Evolutionary conservation across 2,797 vertebrate species (phyloP).

Genomic region (Takifugu rubripes): DNA sequence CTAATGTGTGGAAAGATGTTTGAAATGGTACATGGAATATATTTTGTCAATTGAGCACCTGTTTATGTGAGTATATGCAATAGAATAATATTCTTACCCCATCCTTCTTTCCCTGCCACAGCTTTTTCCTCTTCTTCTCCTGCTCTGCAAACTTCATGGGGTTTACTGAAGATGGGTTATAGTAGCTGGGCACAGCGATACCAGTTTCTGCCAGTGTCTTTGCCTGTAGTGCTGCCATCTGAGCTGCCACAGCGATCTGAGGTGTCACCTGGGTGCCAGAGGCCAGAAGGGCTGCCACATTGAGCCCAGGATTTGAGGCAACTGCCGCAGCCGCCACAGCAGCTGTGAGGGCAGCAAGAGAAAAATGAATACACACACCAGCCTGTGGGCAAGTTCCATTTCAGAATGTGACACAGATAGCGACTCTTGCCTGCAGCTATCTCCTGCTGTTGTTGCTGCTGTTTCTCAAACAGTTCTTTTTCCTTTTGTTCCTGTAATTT

Average conservation of each 20-base stretch:
- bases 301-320: slow-evolving; percentile 84
- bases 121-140: slow-evolving; percentile 95
- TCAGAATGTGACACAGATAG: background rate
- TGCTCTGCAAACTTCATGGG: slow-evolving; percentile 98
- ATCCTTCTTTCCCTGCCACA: slow-evolving; percentile 98
- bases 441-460: slow-evolving; percentile 89
- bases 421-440: slow-evolving; percentile 80
- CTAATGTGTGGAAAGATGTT: too few relatives aligned
- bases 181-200: slow-evolving; percentile 97
- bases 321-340: slow-evolving; percentile 70
- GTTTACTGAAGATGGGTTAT: slow-evolving; percentile 97
- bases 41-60: too few relatives aligned
- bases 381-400: background rate
- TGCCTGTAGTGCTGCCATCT: slow-evolving; percentile 97
- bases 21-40: too few relatives aligned
- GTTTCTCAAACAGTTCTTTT: slow-evolving; percentile 94
- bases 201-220: slow-evolving; percentile 96
- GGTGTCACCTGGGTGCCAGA: slow-evolving; percentile 97
- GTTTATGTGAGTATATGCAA: too few relatives aligned
- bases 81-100: slow-evolving; percentile 77
- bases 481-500: slow-evolving; percentile 97
- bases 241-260: slow-evolving; percentile 98
- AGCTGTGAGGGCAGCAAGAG: slow-evolving; percentile 62
- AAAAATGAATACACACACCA: slow-evolving; percentile 10
- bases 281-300: slow-evolving; percentile 93